phyloP scores from a whole-genome alignment of 2,888 invertebrate genomes.

The Glyphotaelius pellucidus region DNA sequence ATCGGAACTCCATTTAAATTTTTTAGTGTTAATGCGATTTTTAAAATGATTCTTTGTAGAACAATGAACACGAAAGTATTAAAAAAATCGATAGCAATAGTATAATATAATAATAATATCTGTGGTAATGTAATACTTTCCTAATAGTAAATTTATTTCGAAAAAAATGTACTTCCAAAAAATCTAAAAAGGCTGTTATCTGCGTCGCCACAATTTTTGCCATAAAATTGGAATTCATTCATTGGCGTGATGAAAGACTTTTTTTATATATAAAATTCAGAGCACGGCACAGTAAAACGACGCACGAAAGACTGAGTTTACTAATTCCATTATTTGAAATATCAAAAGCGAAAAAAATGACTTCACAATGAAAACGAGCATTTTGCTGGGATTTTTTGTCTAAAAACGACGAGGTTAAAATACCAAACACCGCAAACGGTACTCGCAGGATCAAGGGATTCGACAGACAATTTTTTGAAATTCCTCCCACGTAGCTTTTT shows the following conservation, averaged over 20 bases:
- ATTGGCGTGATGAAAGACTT: not conserved
- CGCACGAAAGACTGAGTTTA: not conserved
- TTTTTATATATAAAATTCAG: not conserved
- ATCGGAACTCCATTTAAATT: too few relatives aligned
- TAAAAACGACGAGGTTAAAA: constrained; percentile 30
- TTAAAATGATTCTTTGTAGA: too few relatives aligned
- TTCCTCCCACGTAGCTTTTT: constrained; percentile 30
- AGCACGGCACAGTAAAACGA: not conserved
- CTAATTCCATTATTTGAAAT: not conserved
- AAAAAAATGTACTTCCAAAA: too few relatives aligned
- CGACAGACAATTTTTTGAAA: constrained; percentile 10
- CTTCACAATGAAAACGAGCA: not conserved
- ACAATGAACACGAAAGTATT: too few relatives aligned
- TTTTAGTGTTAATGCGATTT: too few relatives aligned
- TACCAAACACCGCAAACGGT: not conserved
- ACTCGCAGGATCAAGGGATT: not conserved
- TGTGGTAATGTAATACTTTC: too few relatives aligned
- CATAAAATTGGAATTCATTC: not conserved
- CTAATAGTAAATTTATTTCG: too few relatives aligned
- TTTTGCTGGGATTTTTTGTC: not conserved
- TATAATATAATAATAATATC: too few relatives aligned
- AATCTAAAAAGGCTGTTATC: too few relatives aligned
- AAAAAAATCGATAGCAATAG: too few relatives aligned
- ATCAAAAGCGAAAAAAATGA: not conserved
- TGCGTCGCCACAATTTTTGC: not conserved